phyloP scores from a whole-genome alignment of 2,888 invertebrate genomes.

The Lithophane socia region DNA sequence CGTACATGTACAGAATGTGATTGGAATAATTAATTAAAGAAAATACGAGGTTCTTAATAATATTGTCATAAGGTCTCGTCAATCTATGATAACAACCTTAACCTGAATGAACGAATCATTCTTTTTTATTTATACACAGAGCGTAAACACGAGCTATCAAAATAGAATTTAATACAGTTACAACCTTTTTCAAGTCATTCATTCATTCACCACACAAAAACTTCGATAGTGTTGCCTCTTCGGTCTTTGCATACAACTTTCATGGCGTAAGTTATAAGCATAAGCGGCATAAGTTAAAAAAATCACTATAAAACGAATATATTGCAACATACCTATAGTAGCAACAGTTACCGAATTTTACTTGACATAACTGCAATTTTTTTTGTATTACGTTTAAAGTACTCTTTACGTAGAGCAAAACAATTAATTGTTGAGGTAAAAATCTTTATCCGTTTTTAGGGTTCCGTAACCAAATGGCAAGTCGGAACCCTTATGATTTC shows the following conservation, averaged over 20 bases:
- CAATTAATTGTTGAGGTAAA: too few species aligned
- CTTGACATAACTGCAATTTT: neutral
- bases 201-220: slow-evolving; percentile 69
- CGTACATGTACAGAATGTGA: slow-evolving; percentile 45
- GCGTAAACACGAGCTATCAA: neutral
- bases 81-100: slow-evolving; percentile 2
- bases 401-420: neutral
- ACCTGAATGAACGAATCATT: slow-evolving; percentile 18
- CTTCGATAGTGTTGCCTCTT: slow-evolving; percentile 57
- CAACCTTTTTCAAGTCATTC: slow-evolving; percentile 65
- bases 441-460: neutral
- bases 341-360: neutral
- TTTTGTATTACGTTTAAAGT: neutral
- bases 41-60: slow-evolving; percentile 21
- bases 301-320: neutral
- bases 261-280: slow-evolving; percentile 14
- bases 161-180: slow-evolving; percentile 36
- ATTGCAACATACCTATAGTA: neutral
- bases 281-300: slow-evolving; percentile 9
- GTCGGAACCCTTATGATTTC: neutral
- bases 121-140: slow-evolving; percentile 9
- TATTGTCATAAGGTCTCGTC: slow-evolving; percentile 15
- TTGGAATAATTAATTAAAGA: slow-evolving; percentile 56
- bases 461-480: neutral
- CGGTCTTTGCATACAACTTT: slow-evolving; percentile 45